Evolutionary conservation across 2,797 vertebrate species (phyloP), one percentile per base, ranked within the genome.

Genomic region (Benthosema pterotum): DNA sequence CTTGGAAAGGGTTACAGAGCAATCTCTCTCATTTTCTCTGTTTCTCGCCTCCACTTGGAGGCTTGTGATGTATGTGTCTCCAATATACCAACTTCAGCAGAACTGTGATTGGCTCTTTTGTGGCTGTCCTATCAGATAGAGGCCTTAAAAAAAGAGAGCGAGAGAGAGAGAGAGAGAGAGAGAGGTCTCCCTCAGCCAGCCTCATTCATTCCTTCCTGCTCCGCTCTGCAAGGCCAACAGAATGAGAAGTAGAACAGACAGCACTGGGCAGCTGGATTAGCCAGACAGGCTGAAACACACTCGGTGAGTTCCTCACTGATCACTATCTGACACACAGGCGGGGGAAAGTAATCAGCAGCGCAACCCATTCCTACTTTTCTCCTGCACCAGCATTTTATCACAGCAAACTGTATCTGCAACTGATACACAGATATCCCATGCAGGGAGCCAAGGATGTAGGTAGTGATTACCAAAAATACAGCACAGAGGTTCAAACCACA

Each of bases 41-140:
- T 66, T 57, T 69, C 58, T 74, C 59, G 74, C 69, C 57, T 80
- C 52, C 49, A 1, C 61, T 69, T 57, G 43, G 66, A 72, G 57
- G 77, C 66, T 70, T 64, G 58, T 81, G 77, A 81, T 78, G 60
- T 69, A 75, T 78, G 78, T 78, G 70, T 71, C 75, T 87, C 68
- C 75, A 79, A 83, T 78, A 75, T 51, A 79, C 69, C 13, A 54
- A 74, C 80, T 77, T 83, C 84, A 87, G 79, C 75, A 79, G 53
- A 84, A 78, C 60, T 4, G 2, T 72, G 81, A 84, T 80, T 84
- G 84, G 77, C 77, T 88, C 79, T 63, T 85, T 86, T 80, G 75
- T 81, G 72, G 19, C 58, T 62, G 66, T 76, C 67, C 75, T 77
- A 80, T 86, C 80, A 87, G 85, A 80, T 78, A 56, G 65, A 32